Evolutionary conservation across 2,888 invertebrate genomes (phyloP), one percentile per base, ranked within the genome.

Genomic region (Creontiades dilutus): DNA sequence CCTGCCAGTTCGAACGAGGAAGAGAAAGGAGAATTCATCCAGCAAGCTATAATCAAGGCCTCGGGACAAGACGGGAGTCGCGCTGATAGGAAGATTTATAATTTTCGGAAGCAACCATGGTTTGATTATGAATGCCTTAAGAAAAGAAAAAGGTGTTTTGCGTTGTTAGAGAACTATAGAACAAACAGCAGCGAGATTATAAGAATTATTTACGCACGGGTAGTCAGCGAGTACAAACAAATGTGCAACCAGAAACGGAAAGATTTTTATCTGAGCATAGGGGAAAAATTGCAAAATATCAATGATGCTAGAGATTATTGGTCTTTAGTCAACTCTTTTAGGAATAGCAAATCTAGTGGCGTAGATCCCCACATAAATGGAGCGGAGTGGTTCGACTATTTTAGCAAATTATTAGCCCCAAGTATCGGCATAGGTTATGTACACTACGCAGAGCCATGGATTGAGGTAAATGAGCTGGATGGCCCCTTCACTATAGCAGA

Each of bases 101-200:
- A 19, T 16, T 19, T n/a, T 61, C 16, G 19, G 19, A 61, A 61
- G 61, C 16, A 61, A n/a, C 61, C 61, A 0, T 61, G 61, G 61
- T 61, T 61, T 19, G 61, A 61, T 19, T 61, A n/a, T 61, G 61
- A n/a, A 9, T 61, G 61, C 61, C n/a, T 61, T 19, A 61, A 19
- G n/a, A 61, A 61, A 61, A 11, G 61, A 19, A 61, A 61, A 61
- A 61, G 19, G n/a, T 61, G 61, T 19, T 61, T 61, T 61, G 61
- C 61, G 9, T 61, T 61, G n/a, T 19, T 61, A 11, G 1, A 1
- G 0, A n/a, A n/a, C n/a, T 19, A 61, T 19, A 11, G 61, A 19
- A n/a, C 0, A 1, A 61, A 61, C n/a, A 61, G n/a, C 9, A n/a
- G 61, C n/a, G 61, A 19, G 61, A 19, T 61, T 4, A 61, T 61